Conservation (phyloP, 2,888 invertebrate genomes). For the Auanema sp. region DNA sequence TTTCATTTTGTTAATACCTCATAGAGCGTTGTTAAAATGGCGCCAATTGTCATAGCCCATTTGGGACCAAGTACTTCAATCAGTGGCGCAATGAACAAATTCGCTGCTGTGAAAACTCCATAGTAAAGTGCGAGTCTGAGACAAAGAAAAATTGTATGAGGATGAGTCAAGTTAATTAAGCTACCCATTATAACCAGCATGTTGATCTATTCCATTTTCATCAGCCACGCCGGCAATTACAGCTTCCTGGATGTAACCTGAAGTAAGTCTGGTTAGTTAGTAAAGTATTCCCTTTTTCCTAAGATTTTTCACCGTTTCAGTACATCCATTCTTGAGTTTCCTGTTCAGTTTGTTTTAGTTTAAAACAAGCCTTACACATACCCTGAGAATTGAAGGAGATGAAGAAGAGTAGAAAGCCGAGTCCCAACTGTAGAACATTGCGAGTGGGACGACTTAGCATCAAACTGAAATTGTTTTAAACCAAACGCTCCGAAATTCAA, state of each 20-base stretch:
- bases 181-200: conserved; percentile 19
- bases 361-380: background rate
- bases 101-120: conserved; percentile 17
- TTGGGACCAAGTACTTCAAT: conserved; percentile 16
- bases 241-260: conserved; percentile 20
- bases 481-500: no score
- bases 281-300: background rate
- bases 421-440: conserved; percentile 21
- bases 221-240: conserved; percentile 11
- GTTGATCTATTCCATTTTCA: conserved; percentile 11
- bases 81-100: conserved; percentile 14
- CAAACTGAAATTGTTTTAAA: background rate
- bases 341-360: conserved; percentile 1
- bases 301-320: background rate
- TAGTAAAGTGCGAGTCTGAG: conserved; percentile 17
- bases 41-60: conserved; percentile 18
- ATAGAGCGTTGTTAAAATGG: conserved; percentile 15
- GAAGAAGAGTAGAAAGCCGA: conserved; percentile 21
- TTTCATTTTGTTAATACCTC: conserved; percentile 10
- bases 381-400: conserved; percentile 15
- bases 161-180: conserved; percentile 3
- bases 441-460: conserved; percentile 8
- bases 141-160: background rate
- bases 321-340: background rate
- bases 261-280: background rate